Evolutionary conservation across 2,113 vertebrate genomes (phyloP).

Genomic region (Antigone vipio): DNA sequence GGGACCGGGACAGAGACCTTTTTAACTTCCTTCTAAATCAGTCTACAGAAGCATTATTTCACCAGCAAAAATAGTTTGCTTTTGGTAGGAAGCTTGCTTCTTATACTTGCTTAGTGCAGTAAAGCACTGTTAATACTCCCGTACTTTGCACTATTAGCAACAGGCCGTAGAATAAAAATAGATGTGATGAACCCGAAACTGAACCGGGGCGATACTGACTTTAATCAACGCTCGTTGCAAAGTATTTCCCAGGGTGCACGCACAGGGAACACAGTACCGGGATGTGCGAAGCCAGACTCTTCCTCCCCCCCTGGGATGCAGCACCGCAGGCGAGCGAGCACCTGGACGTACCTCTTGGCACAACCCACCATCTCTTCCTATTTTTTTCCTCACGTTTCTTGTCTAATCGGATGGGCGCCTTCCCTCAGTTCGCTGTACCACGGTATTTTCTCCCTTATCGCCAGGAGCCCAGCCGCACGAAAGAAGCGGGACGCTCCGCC

Average conservation of each 20-base stretch:
- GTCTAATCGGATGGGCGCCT: fast-evolving
- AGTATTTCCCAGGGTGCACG: background rate
- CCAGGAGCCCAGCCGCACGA: background rate
- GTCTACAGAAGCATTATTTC: background rate
- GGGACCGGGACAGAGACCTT: background rate
- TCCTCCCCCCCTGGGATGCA: background rate
- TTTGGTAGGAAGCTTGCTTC: background rate
- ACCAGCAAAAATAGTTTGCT: background rate
- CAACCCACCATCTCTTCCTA: background rate
- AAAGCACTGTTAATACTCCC: background rate
- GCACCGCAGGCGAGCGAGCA: background rate
- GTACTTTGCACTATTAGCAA: background rate
- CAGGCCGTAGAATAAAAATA: fast-evolving
- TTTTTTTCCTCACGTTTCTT: fast-evolving
- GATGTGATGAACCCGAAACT: background rate
- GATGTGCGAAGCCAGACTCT: fast-evolving
- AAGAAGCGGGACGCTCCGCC: background rate
- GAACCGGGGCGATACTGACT: background rate
- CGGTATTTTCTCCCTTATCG: fast-evolving
- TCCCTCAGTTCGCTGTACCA: background rate
- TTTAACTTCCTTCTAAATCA: background rate
- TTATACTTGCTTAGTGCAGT: fast-evolving
- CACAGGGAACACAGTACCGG: fast-evolving
- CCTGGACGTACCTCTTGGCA: background rate
- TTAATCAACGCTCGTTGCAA: background rate